Percentiles rank a stretch among this genome's conserved stretches.
These are phyloP conservation scores for Notiomystis cincta DNA, from an alignment of 2,113 vertebrate species.

Conservation along the genomic window DNA sequence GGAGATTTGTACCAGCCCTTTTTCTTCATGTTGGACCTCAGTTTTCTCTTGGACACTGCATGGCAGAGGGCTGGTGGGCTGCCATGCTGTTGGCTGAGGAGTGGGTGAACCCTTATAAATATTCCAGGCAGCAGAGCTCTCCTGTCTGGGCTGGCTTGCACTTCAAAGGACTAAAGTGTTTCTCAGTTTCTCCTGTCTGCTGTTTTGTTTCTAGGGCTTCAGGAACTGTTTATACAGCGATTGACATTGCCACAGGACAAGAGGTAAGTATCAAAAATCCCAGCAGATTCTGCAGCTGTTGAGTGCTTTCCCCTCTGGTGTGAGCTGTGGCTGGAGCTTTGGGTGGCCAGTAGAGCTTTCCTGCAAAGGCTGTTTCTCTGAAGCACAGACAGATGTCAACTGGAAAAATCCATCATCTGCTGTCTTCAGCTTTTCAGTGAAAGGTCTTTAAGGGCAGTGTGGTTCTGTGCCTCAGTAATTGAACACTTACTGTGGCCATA, in stretches of 20 bases:
- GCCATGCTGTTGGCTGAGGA: neutral
- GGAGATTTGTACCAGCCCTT: neutral
- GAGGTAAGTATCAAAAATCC: constrained; percentile 76
- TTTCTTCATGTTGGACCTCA: neutral
- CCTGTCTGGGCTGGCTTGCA: neutral
- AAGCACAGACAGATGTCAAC: neutral
- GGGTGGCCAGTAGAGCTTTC: neutral
- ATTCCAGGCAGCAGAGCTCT: neutral
- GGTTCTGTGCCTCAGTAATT: neutral
- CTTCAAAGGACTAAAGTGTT: neutral
- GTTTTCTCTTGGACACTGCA: neutral
- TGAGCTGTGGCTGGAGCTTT: neutral
- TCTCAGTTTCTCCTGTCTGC: neutral
- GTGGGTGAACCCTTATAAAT: neutral
- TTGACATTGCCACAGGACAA: constrained; percentile 96
- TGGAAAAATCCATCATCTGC: neutral
- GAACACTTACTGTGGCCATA: neutral
- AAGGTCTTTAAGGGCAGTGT: neutral
- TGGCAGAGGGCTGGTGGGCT: neutral
- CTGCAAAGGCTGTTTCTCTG: neutral
- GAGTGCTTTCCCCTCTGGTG: neutral
- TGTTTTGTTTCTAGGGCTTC: constrained; percentile 83
- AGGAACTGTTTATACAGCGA: constrained; percentile 95
- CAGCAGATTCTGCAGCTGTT: neutral
- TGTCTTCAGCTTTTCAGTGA: neutral